These are phyloP conservation scores for Nomada ruficornis DNA, from an alignment of 2,888 invertebrate genomes.

Conservation along the genomic window DNA sequence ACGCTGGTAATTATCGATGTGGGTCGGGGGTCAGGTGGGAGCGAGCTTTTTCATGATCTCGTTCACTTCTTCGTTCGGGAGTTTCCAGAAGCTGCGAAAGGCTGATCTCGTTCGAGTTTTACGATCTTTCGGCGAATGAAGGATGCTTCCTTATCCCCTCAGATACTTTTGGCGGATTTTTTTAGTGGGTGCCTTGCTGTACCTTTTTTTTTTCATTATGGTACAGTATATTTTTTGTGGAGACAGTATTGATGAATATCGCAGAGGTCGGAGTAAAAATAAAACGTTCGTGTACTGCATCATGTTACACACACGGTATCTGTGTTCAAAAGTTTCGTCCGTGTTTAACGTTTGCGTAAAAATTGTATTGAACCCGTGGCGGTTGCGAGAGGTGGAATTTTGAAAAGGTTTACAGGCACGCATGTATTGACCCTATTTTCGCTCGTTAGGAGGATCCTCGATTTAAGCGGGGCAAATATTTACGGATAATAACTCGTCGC, in stretches of 20 bases:
- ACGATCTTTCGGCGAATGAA: neutral
- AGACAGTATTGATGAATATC: too few relatives aligned
- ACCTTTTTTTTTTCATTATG: neutral
- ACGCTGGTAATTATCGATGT: conserved; percentile 12
- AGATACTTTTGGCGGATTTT: neutral
- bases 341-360: neutral
- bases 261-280: too few relatives aligned
- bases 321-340: too few relatives aligned
- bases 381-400: neutral
- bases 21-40: conserved; percentile 11
- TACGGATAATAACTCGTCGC: neutral
- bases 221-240: neutral
- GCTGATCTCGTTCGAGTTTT: conserved; percentile 18
- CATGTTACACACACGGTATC: too few relatives aligned
- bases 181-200: too few relatives aligned
- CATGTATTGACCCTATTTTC: conserved; percentile 12
- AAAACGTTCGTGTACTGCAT: too few relatives aligned
- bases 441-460: neutral
- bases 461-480: neutral
- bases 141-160: neutral
- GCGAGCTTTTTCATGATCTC: conserved; percentile 9
- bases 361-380: neutral
- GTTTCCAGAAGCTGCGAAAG: neutral
- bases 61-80: neutral
- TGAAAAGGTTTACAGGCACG: neutral